Conservation (phyloP, 2,113 vertebrate genomes). For the Pan paniscus region DNA sequence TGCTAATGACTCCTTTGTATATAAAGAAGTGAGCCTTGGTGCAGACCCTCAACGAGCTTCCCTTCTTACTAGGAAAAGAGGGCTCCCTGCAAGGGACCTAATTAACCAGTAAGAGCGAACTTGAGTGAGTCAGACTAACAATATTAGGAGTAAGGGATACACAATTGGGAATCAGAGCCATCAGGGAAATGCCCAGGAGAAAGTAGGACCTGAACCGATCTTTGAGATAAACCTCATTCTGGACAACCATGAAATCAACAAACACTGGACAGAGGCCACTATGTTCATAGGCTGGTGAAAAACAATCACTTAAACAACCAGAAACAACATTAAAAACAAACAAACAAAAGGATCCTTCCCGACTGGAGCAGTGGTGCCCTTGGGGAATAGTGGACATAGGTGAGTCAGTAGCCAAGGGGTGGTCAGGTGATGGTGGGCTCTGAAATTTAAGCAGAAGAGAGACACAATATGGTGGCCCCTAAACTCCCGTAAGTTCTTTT, state of each 20-base stretch:
- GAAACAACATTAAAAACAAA: background rate
- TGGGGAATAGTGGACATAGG: background rate
- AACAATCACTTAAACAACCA: background rate
- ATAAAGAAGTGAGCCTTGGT: background rate
- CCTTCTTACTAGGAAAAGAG: background rate
- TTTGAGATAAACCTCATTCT: background rate
- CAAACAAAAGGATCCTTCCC: background rate
- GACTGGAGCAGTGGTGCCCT: background rate
- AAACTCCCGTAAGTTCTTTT: background rate
- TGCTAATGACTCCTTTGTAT: background rate
- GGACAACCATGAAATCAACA: background rate
- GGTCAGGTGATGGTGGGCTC: background rate
- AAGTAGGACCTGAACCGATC: background rate
- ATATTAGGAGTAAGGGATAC: background rate
- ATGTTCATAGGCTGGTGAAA: background rate
- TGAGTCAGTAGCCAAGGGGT: background rate
- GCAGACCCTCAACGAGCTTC: background rate
- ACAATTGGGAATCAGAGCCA: background rate
- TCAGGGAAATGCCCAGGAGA: background rate
- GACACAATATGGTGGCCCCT: fast-evolving
- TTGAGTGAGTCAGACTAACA: background rate
- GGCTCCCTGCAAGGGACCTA: background rate
- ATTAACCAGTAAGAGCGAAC: background rate
- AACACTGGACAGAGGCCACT: background rate
- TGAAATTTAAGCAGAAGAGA: background rate